Percentiles rank a stretch among this genome's conserved stretches.
Conservation (phyloP, 1,140 invertebrate genomes). For the Zaprionus gabonicus region DNA sequence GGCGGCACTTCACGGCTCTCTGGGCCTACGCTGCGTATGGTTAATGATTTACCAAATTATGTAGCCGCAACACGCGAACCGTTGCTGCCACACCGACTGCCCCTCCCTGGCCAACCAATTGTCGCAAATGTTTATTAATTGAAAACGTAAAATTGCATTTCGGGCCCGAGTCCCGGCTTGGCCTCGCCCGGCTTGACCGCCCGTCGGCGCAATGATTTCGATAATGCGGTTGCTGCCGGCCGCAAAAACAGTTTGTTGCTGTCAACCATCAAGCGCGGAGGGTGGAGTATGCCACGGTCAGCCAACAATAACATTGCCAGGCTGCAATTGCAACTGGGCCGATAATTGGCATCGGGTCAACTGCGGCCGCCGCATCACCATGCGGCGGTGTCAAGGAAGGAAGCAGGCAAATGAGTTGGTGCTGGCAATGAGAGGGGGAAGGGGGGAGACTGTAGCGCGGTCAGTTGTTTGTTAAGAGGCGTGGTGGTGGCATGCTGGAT, state of each 20-base stretch:
- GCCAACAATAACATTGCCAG: constrained; percentile 31
- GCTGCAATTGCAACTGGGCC: constrained; percentile 53
- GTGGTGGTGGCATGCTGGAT: constrained; percentile 1
- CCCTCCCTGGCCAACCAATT: constrained; percentile 45
- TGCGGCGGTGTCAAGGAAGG: constrained; percentile 17
- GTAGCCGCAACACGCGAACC: constrained; percentile 62
- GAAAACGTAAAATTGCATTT: constrained; percentile 83
- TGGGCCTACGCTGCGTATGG: constrained; percentile 36
- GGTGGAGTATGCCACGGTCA: background rate
- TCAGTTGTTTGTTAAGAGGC: background rate
- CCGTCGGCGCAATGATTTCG: constrained; percentile 76
- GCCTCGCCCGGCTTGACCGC: constrained; percentile 23
- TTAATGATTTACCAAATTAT: constrained; percentile 83
- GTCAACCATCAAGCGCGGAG: constrained; percentile 39
- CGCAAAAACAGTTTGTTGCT: constrained; percentile 82
- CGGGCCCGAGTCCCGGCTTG: constrained; percentile 36
- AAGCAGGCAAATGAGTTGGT: constrained; percentile 1
- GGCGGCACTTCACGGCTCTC: constrained; percentile 65
- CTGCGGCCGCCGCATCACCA: constrained; percentile 38
- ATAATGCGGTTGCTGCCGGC: constrained; percentile 78
- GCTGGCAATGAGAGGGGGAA: no score
- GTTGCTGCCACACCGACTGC: constrained; percentile 8
- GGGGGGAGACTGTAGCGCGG: background rate
- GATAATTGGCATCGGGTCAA: constrained; percentile 77
- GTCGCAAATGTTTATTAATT: constrained; percentile 82